A percentile compares a stretch with the other conserved stretches of the same genome.
phyloP scores from a whole-genome alignment of 2,888 invertebrate species.

The Epinotia nisella region DNA sequence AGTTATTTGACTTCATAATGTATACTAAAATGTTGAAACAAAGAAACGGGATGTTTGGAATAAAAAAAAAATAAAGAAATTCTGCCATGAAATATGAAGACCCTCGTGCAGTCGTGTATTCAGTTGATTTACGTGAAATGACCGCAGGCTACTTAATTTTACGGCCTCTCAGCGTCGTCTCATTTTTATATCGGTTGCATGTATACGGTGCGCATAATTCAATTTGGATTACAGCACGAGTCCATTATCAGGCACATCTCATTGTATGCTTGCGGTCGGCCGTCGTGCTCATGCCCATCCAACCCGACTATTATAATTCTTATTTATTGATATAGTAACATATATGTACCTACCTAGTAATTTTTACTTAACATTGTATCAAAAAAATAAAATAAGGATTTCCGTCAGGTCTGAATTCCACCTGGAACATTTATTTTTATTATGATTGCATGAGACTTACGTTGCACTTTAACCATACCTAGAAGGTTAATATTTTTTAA shows the following conservation, averaged over 20 bases:
- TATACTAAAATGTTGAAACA: background rate
- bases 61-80: background rate
- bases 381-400: conserved; percentile 15
- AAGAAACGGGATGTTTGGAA: background rate
- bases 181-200: conserved; percentile 4
- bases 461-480: background rate
- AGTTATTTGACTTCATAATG: background rate
- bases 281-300: background rate
- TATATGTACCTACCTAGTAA: conserved; percentile 4
- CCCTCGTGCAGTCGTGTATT: background rate
- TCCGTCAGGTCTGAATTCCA: background rate
- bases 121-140: background rate
- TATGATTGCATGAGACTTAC: background rate
- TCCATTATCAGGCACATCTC: conserved; percentile 21
- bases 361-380: conserved; percentile 10
- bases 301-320: conserved; percentile 24
- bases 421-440: background rate
- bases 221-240: conserved; percentile 24
- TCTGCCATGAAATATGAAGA: background rate
- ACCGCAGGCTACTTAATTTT: background rate
- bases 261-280: conserved; percentile 19
- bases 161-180: background rate
- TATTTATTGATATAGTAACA: conserved; percentile 26
- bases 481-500: background rate
- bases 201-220: conserved; percentile 28